Conservation (phyloP, 1,140 invertebrate genomes). For the Hormaphis cornu region DNA sequence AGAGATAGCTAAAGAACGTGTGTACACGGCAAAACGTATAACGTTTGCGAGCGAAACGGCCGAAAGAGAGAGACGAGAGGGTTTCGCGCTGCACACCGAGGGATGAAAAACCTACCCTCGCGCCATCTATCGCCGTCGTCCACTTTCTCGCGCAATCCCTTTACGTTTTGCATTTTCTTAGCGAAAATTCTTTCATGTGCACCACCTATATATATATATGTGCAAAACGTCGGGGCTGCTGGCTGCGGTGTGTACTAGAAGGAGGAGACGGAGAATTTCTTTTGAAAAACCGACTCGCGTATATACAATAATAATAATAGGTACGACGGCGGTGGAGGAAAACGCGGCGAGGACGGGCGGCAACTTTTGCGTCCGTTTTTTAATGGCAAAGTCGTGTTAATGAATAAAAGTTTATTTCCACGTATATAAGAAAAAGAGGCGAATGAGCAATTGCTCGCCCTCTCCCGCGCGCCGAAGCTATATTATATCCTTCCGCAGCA, state of each 20-base stretch:
- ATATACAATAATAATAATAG: no score
- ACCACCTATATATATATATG: no score
- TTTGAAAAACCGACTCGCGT: slow-evolving; percentile 19
- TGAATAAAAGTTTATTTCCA: slow-evolving; percentile 34
- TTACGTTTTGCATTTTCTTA: slow-evolving; percentile 32
- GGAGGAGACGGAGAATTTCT: background rate
- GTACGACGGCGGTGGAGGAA: background rate
- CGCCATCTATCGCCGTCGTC: slow-evolving; percentile 19
- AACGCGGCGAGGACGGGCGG: background rate
- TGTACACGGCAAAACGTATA: no score
- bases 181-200: slow-evolving; percentile 30
- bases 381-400: slow-evolving; percentile 35
- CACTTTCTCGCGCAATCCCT: slow-evolving; percentile 21
- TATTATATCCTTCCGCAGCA: no score
- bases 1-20: background rate
- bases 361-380: slow-evolving; percentile 34
- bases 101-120: slow-evolving; percentile 29
- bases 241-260: background rate
- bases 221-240: no score
- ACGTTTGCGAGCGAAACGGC: no score
- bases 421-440: slow-evolving; percentile 24
- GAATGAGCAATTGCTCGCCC: slow-evolving; percentile 10
- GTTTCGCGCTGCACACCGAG: no score
- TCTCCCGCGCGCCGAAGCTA: background rate
- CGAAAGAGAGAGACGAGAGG: no score